Evolutionary conservation across 2,797 vertebrate genomes (phyloP), one percentile per base, ranked within the genome.

Genomic region (Acanthurus leucopareius): DNA sequence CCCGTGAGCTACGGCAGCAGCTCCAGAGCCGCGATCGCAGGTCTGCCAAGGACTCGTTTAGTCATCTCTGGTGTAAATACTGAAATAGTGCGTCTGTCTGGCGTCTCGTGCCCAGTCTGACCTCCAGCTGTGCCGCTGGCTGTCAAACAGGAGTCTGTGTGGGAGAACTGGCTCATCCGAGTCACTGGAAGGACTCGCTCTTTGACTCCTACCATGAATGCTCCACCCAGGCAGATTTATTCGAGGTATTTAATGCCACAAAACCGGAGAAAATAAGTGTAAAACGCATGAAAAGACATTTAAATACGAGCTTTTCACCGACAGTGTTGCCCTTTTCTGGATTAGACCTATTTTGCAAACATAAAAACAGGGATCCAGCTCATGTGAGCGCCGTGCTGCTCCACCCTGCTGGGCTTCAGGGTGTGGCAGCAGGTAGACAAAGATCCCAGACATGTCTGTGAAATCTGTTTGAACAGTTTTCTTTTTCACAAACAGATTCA

Each of bases 381-480:
- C 0, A 0, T 14, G 44, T 13, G 35, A 9, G 17, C 59, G 82
- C 70, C 84, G 49, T 63, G 6, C 3, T 19, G 13, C 48, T 10
- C 6, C 51, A 22, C 51, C 51, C 51, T 20, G n/a, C n/a, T 25
- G 62, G 47, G 72, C 15, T 63, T 62, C 0, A 25, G 68, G 83
- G 90, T 59, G 83, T 57, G 82, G 58, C 76, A 11, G 65, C 70
- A 67, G 66, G 62, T 7, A 60, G 28, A 59, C 0, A 9, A 19
- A 25, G 32, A 59, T 20, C 52, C 6, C 45, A 51, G 73, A 70
- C 49, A 4, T 51, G 56, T 25, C 2, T 7, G 16, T 25, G 9
- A 20, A 28, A 10, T 15, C 15, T 11, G 19, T 70, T 22, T 19
- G 9, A 77, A 65, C 67, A 0, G 2, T 47, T 25, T 32, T 32